Evolutionary conservation across 92 coral and sea anemone species (phyloP).

Genomic region (Umimayanthus chanpuru): DNA sequence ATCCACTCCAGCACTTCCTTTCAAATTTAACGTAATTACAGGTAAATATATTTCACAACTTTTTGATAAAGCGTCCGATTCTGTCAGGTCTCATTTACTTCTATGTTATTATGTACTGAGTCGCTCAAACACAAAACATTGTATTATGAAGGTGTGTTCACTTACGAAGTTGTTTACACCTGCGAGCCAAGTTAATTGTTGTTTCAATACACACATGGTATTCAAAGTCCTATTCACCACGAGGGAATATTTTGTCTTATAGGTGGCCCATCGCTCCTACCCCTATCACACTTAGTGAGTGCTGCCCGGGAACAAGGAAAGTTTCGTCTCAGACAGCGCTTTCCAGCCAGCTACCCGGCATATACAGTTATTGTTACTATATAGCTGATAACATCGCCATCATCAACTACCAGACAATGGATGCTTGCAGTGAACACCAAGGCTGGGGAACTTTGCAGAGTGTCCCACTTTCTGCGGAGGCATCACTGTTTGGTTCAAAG

Average conservation of each 20-base stretch:
- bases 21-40: constrained; percentile 53
- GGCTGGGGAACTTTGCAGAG: constrained; percentile 40
- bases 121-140: constrained; percentile 65
- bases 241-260: constrained; percentile 48
- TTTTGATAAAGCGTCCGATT: constrained; percentile 48
- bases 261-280: constrained; percentile 15
- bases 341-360: neutral
- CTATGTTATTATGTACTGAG: constrained; percentile 58
- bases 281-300: constrained; percentile 15
- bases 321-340: neutral
- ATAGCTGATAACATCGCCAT: constrained; percentile 35
- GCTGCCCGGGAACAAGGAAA: neutral
- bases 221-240: constrained; percentile 47
- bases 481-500: constrained; percentile 12
- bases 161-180: constrained; percentile 77
- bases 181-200: constrained; percentile 72
- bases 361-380: constrained; percentile 24
- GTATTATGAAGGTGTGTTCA: constrained; percentile 79
- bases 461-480: constrained; percentile 26
- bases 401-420: constrained; percentile 36
- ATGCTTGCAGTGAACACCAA: constrained; percentile 10
- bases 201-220: constrained; percentile 75
- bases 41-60: constrained; percentile 52
- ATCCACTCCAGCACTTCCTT: constrained; percentile 35
- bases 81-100: constrained; percentile 53